Evolutionary conservation across 1,140 invertebrate species (phyloP), one percentile per base, ranked within the genome.

Genomic region (Cataglyphis hispanica): DNA sequence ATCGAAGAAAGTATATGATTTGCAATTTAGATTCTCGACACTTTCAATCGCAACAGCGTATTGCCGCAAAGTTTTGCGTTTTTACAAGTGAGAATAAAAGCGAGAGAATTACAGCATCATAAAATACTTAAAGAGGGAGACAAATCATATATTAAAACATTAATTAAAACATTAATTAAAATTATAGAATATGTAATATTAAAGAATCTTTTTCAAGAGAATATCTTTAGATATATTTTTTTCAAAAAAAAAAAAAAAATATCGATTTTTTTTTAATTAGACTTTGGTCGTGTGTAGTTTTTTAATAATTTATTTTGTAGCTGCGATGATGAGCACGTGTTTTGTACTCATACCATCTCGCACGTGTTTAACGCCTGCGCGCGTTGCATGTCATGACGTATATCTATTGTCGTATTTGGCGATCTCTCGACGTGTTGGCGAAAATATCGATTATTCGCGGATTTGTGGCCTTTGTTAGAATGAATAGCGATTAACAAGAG

Each of bases 401-500:
- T 34, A 31, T 25, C 43, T 74, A 10, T 61, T 31, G 58, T 84
- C 80, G 31, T 84, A 84, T 76, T 75, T 76, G 81, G 60, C 43
- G 19, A 86, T 90, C 88, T 87, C 85, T 90, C 88, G 85, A 61
- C 74, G 67, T 61, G 89, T 86, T 86, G 43, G 43, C 43, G 75
- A 86, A 76, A 86, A 76, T 67, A 85, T 70, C 58, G 74, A 86
- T 78, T 77, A 81, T 75, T 37, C 76, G 85, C 58, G 43, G 77
- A 81, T 81, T 81, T 40, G 40, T 66, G 69, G 37, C 66, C 84
- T 86, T 78, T 85, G 83, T 75, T 67, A 50, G 70, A 74, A 27
- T 69, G 74, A 53, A 75, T 86, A 46, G 25, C 46, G 34, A 81
- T 81, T 66, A 60, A 37, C n/a, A 43, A 67, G 53, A n/a, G 50